Evolutionary conservation across 1,140 invertebrate species (phyloP).

Genomic region (Grapholita molesta): DNA sequence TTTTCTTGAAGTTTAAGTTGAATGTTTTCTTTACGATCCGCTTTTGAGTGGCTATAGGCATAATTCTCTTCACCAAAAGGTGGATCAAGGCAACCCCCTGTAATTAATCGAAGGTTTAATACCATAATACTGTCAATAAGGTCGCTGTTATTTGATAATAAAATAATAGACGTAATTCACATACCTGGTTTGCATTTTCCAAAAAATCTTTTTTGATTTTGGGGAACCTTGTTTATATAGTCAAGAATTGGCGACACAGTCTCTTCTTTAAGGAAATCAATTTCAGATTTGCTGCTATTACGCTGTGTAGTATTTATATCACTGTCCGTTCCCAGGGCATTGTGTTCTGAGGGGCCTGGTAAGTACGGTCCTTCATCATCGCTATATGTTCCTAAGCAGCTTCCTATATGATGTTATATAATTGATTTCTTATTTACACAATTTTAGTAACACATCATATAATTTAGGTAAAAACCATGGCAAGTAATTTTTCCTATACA

Average conservation of each 20-base stretch:
- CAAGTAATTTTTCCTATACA: neutral
- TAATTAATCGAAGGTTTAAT: constrained; percentile 2
- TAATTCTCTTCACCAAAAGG: constrained; percentile 63
- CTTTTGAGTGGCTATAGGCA: constrained; percentile 34
- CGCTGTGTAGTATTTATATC: no score
- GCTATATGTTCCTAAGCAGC: constrained; percentile 43
- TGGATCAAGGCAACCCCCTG: constrained; percentile 66
- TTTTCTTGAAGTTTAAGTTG: neutral
- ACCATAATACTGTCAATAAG: no score
- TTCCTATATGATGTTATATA: constrained; percentile 32
- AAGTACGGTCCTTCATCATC: constrained; percentile 42
- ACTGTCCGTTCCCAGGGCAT: neutral
- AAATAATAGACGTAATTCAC: no score
- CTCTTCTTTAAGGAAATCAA: neutral
- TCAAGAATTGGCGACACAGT: neutral
- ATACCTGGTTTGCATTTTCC: constrained; percentile 68
- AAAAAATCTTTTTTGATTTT: constrained; percentile 37
- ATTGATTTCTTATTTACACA: neutral
- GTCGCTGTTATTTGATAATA: no score
- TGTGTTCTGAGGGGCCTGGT: constrained; percentile 23
- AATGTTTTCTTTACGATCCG: constrained; percentile 17
- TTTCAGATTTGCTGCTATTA: constrained; percentile 23
- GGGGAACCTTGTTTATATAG: constrained; percentile 12
- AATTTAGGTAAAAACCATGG: neutral
- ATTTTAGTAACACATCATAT: neutral